Base-by-base conservation (phyloP, 2,888 invertebrate genomes). In the Herminia tarsipennalis region DNA sequence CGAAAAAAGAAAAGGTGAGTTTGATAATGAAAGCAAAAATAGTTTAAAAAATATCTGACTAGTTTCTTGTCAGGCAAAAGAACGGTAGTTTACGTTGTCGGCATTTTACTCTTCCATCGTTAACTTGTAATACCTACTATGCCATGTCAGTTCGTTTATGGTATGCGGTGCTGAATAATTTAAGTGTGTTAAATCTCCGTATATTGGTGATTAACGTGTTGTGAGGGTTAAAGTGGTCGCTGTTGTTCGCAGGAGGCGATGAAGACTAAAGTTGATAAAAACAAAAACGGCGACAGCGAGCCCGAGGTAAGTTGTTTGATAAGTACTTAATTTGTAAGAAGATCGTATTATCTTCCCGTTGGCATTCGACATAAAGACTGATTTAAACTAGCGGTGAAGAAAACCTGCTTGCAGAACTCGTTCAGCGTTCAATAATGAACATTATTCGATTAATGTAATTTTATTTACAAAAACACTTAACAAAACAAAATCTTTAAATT, bases 221-320 rank as follows among this genome's bases (percentile, higher is more conserved):
- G 86, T 87, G 86, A 76, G 63, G 75, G 80, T 84, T 81, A 74
- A 60, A 81, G 86, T 86, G 85, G 60, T 67, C 72, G 71, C 72
- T 73, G 75, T 85, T 86, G 73, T 85, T 85, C 79, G 57, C 89
- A 91, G 84, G 87, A 92, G 89, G 92, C 87, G 76, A 89, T 92
- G 87, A 93, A 93, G 91, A 92, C 86, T 71, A 93, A 93, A 90
- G 82, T 85, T 62, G 93, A 93, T 69, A 93, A 92, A 78, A 92
- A 88, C 68, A 93, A 92, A 70, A 84, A 83, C 76, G 92, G 91
- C 58, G 93, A 93, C 63, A 86, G 81, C 71, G 93, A 93, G 72
- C 73, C 86, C 27, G 93, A 93, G 92, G 93, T 93, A 66, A 90
- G 92, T 81, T 76, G 73, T 76, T 76, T 70, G 54, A 70, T 68